Conservation (phyloP, 2,797 vertebrate genomes). For the Pristis pectinata region DNA sequence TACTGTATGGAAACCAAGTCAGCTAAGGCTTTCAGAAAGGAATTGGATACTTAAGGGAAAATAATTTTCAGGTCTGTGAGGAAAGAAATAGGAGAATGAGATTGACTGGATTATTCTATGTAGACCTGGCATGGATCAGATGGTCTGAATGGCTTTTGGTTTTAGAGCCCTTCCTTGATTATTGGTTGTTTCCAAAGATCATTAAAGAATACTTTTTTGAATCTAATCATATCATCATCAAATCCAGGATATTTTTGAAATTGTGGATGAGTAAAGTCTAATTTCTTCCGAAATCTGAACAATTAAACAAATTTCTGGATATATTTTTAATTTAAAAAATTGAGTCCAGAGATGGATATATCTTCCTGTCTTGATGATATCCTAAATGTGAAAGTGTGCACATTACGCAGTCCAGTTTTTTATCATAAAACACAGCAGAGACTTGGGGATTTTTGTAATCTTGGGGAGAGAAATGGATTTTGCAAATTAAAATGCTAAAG, state of each 20-base stretch:
- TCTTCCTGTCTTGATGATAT: not conserved
- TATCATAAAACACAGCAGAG: not conserved
- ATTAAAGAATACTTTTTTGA: not conserved
- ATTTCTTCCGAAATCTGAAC: not conserved
- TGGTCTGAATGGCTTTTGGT: not conserved
- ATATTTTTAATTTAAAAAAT: not conserved
- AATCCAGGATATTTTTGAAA: not conserved
- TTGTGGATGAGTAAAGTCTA: not conserved
- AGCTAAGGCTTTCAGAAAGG: no score
- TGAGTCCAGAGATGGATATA: not conserved
- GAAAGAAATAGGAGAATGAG: no score
- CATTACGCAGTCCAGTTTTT: not conserved
- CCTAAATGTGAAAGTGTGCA: not conserved
- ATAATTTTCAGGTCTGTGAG: no score
- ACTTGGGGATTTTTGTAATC: not conserved
- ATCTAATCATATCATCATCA: not conserved
- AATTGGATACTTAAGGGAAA: no score
- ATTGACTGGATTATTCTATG: no score
- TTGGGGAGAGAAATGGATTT: not conserved
- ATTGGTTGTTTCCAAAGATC: not conserved
- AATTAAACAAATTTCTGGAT: not conserved
- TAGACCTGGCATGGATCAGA: no score
- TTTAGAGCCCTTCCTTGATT: not conserved
- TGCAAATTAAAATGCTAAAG: not conserved
- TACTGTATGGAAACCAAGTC: no score